Conservation (phyloP, 2,888 invertebrate species). For the Branchipolynoe longqiensis region DNA sequence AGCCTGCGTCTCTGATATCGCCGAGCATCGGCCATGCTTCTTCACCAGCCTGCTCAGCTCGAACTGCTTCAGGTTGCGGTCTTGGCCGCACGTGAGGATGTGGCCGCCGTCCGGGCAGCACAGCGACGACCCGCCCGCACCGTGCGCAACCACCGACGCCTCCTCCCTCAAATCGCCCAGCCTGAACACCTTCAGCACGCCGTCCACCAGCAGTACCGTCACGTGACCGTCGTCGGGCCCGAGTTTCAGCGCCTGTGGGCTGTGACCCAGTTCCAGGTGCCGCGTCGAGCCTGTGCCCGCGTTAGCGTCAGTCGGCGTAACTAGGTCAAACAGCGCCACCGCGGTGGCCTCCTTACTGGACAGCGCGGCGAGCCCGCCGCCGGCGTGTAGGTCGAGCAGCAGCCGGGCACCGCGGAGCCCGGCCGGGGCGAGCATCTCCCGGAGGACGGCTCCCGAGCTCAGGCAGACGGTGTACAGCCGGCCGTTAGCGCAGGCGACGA, state of each 20-base stretch:
- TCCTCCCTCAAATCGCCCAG: background rate
- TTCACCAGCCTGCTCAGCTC: constrained; percentile 14
- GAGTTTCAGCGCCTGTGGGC: background rate
- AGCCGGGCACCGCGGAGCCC: background rate
- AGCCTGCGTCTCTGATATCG: background rate
- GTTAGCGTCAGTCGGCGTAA: too few relatives aligned
- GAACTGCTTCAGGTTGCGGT: constrained; percentile 54
- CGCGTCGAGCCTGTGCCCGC: background rate
- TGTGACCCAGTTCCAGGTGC: background rate
- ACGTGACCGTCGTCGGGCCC: constrained; percentile 23
- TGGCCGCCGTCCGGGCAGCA: constrained; percentile 19
- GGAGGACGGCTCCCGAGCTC: constrained; percentile 7
- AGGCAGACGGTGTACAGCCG: constrained; percentile 57
- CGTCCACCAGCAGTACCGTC: constrained; percentile 15
- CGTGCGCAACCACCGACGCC: constrained; percentile 7
- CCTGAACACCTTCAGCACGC: constrained; percentile 4
- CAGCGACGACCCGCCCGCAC: background rate
- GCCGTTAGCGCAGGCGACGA: constrained; percentile 60
- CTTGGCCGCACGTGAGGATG: constrained; percentile 46
- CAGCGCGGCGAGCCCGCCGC: background rate
- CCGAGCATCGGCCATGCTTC: background rate
- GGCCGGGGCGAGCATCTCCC: constrained; percentile 1
- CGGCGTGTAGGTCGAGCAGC: background rate
- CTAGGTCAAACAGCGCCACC: constrained; percentile 43
- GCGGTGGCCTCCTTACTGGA: constrained; percentile 21